These are phyloP conservation scores for Leucophenga montana DNA, from an alignment of 2,888 invertebrate species.

Conservation along the genomic window DNA sequence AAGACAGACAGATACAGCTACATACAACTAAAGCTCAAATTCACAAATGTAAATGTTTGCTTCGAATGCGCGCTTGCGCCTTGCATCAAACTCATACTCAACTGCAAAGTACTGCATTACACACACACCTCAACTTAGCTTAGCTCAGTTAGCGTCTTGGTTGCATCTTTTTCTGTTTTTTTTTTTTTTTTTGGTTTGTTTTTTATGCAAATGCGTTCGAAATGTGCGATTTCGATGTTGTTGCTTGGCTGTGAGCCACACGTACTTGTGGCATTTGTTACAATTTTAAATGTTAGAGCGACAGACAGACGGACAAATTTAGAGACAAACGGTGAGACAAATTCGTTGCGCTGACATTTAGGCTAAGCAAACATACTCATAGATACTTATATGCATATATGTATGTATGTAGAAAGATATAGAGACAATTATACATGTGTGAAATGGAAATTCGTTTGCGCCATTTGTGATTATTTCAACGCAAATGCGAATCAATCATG, in stretches of 20 bases:
- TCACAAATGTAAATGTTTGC: conserved; percentile 17
- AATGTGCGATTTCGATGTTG: conserved; percentile 50
- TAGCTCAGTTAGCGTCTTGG: neutral
- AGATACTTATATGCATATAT: too few species aligned
- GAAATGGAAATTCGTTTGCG: conserved; percentile 39
- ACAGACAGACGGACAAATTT: conserved; percentile 48
- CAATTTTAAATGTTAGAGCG: conserved; percentile 65
- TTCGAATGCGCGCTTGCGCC: conserved; percentile 11
- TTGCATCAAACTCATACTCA: conserved; percentile 6
- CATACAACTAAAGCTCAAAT: neutral
- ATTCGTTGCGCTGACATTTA: conserved; percentile 4
- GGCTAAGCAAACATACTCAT: conserved; percentile 12
- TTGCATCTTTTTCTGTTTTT: too few species aligned
- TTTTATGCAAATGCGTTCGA: conserved; percentile 63
- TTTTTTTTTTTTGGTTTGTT: too few species aligned
- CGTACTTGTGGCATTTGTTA: conserved; percentile 65
- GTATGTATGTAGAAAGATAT: too few species aligned
- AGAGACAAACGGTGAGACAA: conserved; percentile 13
- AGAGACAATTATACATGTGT: too few species aligned
- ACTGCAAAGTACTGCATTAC: neutral
- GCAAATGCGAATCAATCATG: conserved; percentile 1
- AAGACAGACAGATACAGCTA: neutral
- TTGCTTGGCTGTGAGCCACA: conserved; percentile 60
- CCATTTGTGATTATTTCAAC: conserved; percentile 61
- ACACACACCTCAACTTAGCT: neutral